Evolutionary conservation across 1,140 invertebrate species (phyloP).

Genomic region (Chironomus tepperi): DNA sequence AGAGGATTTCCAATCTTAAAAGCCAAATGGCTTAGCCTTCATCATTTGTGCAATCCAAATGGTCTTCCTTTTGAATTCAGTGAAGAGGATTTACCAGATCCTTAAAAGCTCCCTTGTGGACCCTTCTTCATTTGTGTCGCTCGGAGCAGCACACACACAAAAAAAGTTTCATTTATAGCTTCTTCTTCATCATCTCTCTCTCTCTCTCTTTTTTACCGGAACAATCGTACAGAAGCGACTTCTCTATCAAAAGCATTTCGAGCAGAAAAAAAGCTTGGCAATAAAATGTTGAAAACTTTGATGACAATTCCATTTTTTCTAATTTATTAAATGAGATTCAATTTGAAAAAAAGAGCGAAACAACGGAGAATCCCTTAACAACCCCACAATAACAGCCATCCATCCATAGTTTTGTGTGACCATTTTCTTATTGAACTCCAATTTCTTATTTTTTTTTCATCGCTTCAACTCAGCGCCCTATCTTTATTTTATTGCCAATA

Average conservation of each 20-base stretch:
- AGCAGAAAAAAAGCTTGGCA: neutral
- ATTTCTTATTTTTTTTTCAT: neutral
- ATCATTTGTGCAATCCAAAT: no score
- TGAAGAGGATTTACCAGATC: no score
- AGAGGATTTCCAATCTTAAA: no score
- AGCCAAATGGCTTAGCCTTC: no score
- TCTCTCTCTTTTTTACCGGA: neutral
- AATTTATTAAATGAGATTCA: conserved; percentile 9
- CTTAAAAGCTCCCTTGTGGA: no score
- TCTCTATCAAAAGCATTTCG: neutral
- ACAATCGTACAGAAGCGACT: conserved; percentile 5
- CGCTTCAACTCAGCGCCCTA: neutral
- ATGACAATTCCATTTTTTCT: conserved; percentile 5
- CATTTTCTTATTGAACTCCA: neutral
- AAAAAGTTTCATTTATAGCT: neutral
- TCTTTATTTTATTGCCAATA: conserved; percentile 20
- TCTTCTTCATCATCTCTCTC: neutral
- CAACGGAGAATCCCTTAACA: neutral
- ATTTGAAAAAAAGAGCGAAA: neutral
- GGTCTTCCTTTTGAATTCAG: no score
- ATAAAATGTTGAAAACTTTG: conserved; percentile 2
- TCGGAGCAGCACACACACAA: no score
- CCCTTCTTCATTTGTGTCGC: no score
- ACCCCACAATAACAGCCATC: neutral
- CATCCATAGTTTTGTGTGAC: neutral